These are phyloP conservation scores for Melieria omissa DNA, from an alignment of 2,888 invertebrate species.

Conservation along the genomic window DNA sequence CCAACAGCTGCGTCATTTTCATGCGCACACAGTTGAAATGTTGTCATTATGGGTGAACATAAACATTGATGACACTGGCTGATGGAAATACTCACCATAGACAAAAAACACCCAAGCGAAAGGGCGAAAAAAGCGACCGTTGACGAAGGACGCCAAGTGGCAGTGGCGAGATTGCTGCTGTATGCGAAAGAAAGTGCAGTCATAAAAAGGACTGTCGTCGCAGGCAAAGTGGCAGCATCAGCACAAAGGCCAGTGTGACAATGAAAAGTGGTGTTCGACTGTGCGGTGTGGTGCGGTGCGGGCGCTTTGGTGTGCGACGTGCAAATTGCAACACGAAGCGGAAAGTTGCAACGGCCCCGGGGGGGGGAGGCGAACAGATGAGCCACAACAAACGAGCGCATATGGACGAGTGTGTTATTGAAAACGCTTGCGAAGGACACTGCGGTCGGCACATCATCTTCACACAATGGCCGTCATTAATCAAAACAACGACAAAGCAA, in stretches of 20 bases:
- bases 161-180: not conserved
- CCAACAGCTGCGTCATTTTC: slow-evolving; percentile 1
- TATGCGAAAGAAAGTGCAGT: too few relatives aligned
- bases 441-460: not conserved
- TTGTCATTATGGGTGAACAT: slow-evolving; percentile 27
- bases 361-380: too few relatives aligned
- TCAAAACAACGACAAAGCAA: slow-evolving; percentile 25
- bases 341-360: too few relatives aligned
- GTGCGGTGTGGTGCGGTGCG: too few relatives aligned
- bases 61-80: slow-evolving; percentile 31
- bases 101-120: not conserved
- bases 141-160: not conserved
- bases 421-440: not conserved
- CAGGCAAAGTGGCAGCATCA: too few relatives aligned
- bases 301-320: too few relatives aligned
- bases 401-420: not conserved
- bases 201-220: too few relatives aligned
- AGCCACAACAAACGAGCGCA: slow-evolving; percentile 11
- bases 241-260: too few relatives aligned
- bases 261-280: too few relatives aligned
- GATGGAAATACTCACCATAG: slow-evolving; percentile 6
- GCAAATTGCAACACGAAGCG: too few relatives aligned
- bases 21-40: not conserved
- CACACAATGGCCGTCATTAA: slow-evolving; percentile 27
- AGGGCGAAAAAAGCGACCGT: not conserved